Evolutionary conservation across 2,888 invertebrate genomes (phyloP).

Genomic region (Meghimatium bilineatum): DNA sequence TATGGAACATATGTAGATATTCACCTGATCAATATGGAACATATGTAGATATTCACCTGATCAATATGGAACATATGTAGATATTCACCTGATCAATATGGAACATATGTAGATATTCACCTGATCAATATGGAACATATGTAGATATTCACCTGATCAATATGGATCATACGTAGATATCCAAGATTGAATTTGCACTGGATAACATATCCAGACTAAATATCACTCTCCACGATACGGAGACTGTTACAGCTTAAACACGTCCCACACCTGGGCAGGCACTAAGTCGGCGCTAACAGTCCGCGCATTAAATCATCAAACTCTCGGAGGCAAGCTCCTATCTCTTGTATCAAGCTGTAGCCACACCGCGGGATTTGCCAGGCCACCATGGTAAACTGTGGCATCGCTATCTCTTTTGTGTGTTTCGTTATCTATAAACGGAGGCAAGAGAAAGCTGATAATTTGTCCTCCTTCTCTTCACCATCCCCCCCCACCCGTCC

Average conservation of each 20-base stretch:
- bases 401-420: conserved; percentile 27
- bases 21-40: too few relatives aligned
- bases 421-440: conserved; percentile 3
- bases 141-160: not conserved
- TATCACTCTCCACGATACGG: not conserved
- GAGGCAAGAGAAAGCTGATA: not conserved
- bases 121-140: too few relatives aligned
- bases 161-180: too few relatives aligned
- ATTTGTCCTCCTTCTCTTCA: conserved; percentile 34
- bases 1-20: too few relatives aligned
- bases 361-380: conserved; percentile 1
- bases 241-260: not conserved
- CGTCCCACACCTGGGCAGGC: not conserved
- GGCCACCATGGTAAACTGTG: conserved; percentile 21
- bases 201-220: not conserved
- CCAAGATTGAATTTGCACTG: not conserved
- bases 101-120: too few relatives aligned
- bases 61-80: too few relatives aligned
- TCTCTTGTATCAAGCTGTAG: not conserved
- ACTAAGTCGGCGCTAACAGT: not conserved
- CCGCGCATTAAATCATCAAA: not conserved
- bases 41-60: too few relatives aligned
- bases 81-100: too few relatives aligned
- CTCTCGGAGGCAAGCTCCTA: not conserved
- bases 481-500: conserved; percentile 10